Percentiles rank a stretch among this genome's conserved stretches.
phyloP scores from a whole-genome alignment of 2,797 vertebrate species.

The Danio choprae region DNA sequence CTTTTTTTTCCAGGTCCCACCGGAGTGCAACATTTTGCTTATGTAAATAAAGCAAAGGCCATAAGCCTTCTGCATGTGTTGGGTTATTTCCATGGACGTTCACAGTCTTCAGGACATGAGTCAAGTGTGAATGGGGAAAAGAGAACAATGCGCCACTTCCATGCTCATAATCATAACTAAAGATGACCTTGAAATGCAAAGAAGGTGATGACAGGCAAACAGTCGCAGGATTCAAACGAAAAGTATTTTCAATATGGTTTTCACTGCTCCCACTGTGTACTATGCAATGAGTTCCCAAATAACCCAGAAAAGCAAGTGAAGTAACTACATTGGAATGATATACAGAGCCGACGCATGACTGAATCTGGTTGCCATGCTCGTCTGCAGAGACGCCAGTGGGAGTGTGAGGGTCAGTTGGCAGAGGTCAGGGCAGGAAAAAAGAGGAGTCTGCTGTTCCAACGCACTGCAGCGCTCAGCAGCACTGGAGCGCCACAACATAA shows the following conservation, averaged over 20 bases:
- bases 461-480: constrained; percentile 74
- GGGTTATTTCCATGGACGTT: constrained; percentile 31
- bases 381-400: constrained; percentile 50
- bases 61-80: neutral
- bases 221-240: neutral
- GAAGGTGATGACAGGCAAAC: neutral
- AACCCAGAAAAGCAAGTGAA: constrained; percentile 33
- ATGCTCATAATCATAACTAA: constrained; percentile 14
- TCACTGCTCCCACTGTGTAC: neutral
- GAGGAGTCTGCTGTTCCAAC: constrained; percentile 64
- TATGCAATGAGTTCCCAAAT: neutral
- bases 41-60: constrained; percentile 42
- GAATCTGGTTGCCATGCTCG: constrained; percentile 57
- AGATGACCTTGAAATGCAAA: constrained; percentile 43
- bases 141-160: constrained; percentile 29
- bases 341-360: constrained; percentile 11
- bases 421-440: constrained; percentile 63
- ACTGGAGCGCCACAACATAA: constrained; percentile 70
- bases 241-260: neutral
- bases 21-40: constrained; percentile 29
- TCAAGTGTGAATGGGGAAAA: neutral
- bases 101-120: constrained; percentile 3
- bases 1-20: constrained; percentile 30
- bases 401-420: constrained; percentile 59
- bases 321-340: constrained; percentile 17